A percentile compares a stretch with the other conserved stretches of the same genome.
Evolutionary conservation across 2,797 vertebrate species (phyloP).

Genomic region (Sus cebifrons): DNA sequence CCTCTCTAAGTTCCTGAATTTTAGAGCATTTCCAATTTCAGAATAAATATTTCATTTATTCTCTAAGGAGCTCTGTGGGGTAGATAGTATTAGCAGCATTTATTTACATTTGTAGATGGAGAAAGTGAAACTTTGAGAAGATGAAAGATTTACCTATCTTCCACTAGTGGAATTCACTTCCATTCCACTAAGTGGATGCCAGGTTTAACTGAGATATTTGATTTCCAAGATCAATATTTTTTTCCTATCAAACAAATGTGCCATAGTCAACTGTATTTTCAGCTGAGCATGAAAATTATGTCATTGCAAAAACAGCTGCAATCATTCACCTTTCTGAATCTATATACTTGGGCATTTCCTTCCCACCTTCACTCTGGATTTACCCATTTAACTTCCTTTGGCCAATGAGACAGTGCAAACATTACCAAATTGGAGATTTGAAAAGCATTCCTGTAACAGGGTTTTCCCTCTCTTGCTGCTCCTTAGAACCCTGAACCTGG

Average conservation of each 20-base stretch:
- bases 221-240: neutral
- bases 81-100: neutral
- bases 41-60: neutral
- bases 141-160: constrained; percentile 4
- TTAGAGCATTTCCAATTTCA: neutral
- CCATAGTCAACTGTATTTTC: constrained; percentile 26
- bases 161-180: neutral
- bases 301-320: neutral
- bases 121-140: constrained; percentile 36
- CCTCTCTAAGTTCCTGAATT: constrained; percentile 12
- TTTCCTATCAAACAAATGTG: neutral
- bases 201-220: constrained; percentile 9
- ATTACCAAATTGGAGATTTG: neutral
- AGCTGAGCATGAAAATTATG: neutral
- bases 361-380: neutral
- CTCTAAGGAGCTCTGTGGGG: constrained; percentile 4
- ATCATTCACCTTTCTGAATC: constrained; percentile 29
- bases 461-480: neutral
- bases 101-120: constrained; percentile 18
- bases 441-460: neutral
- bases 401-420: neutral
- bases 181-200: constrained; percentile 11
- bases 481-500: neutral
- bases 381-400: neutral
- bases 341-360: neutral